Percentiles rank a stretch among this genome's conserved stretches.
Evolutionary conservation across 1,140 invertebrate species (phyloP).

Genomic region (Tetranychus urticae): DNA sequence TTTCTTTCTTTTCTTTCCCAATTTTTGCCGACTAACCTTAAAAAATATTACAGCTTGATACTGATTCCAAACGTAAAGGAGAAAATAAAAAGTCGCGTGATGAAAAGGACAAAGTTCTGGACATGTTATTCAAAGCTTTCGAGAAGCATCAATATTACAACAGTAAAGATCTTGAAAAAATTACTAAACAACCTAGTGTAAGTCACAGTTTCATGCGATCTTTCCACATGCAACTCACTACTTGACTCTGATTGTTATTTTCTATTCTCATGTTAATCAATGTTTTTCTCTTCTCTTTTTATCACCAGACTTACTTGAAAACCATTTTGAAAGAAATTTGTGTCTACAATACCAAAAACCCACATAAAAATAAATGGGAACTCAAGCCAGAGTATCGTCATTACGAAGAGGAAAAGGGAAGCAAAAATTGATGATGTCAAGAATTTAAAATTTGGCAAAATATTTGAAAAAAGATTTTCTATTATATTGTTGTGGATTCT

Average conservation of each 20-base stretch:
- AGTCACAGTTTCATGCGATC: not conserved
- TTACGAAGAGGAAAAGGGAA: slow-evolving; percentile 25
- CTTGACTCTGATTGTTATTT: too few species aligned
- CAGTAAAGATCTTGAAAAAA: slow-evolving; percentile 81
- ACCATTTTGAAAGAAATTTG: slow-evolving; percentile 95
- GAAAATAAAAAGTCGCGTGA: slow-evolving; percentile 78
- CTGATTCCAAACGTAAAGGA: slow-evolving; percentile 57
- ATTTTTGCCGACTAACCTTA: not conserved
- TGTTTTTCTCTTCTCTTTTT: not conserved
- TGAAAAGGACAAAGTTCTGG: slow-evolving; percentile 81
- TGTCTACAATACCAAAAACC: slow-evolving; percentile 89
- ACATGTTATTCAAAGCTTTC: slow-evolving; percentile 90
- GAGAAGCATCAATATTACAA: slow-evolving; percentile 99
- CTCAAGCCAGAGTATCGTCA: slow-evolving; percentile 90
- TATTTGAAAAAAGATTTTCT: too few species aligned
- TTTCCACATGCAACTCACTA: too few species aligned
- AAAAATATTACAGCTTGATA: not conserved
- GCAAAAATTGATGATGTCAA: too few species aligned
- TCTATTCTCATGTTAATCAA: not conserved
- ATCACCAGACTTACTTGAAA: slow-evolving; percentile 51
- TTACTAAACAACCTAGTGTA: slow-evolving; percentile 44
- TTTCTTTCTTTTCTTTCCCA: slow-evolving; percentile 20
- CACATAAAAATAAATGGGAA: slow-evolving; percentile 99
- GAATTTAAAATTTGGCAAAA: too few species aligned
- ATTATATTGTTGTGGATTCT: too few species aligned